Percentiles rank a stretch among this genome's conserved stretches.
Evolutionary conservation across 2,113 vertebrate genomes (phyloP).

Genomic region (Tauraco erythrolophus): DNA sequence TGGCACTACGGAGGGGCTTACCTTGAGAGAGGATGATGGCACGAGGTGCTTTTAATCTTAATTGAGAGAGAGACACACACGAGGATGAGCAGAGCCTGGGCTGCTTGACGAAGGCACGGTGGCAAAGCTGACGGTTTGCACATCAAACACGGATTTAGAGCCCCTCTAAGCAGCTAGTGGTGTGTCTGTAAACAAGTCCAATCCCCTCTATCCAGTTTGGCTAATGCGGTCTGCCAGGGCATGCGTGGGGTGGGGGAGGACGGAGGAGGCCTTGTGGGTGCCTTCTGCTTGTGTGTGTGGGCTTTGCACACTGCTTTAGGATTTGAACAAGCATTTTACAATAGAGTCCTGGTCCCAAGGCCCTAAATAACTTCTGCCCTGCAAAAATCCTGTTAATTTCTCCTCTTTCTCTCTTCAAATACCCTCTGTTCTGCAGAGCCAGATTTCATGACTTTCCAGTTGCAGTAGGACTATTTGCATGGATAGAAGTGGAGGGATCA

Average conservation of each 20-base stretch:
- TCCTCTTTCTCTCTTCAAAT: constrained; percentile 24
- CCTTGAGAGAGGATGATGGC: constrained; percentile 63
- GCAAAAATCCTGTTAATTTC: neutral
- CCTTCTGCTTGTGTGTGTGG: neutral
- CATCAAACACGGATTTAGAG: constrained; percentile 86
- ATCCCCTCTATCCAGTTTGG: constrained; percentile 83
- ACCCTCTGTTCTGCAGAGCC: constrained; percentile 9
- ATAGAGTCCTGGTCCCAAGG: neutral
- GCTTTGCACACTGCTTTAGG: neutral
- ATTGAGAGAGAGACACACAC: constrained; percentile 67
- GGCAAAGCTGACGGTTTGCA: constrained; percentile 83
- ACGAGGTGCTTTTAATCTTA: constrained; percentile 74
- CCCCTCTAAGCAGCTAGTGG: constrained; percentile 78
- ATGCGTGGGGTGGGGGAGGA: neutral
- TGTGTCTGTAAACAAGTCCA: constrained; percentile 86
- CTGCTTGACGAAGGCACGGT: constrained; percentile 61
- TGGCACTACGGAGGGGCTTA: constrained; percentile 70
- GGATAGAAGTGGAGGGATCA: constrained; percentile 39
- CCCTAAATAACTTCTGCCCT: neutral
- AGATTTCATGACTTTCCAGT: neutral
- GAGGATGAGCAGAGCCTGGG: constrained; percentile 52
- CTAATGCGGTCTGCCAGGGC: constrained; percentile 81
- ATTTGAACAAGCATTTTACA: neutral
- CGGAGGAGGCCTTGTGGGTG: neutral
- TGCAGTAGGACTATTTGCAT: constrained; percentile 13